These are phyloP conservation scores for Cecropterus lyciades DNA, from an alignment of 1,140 invertebrate species.

Conservation along the genomic window DNA sequence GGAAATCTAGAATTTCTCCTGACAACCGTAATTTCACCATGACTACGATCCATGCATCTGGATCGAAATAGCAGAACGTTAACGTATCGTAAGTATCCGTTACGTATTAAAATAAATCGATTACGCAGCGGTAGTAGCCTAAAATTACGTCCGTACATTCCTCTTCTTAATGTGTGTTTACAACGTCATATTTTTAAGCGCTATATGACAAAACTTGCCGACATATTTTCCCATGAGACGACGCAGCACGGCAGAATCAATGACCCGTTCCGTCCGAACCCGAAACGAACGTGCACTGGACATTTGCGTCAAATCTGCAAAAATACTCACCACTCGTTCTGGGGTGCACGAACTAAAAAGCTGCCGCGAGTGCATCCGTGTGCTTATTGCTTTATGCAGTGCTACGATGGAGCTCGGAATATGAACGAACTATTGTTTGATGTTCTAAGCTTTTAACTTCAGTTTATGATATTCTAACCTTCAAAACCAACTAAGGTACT, in stretches of 20 bases:
- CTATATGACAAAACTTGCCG: neutral
- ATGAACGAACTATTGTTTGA: conserved; percentile 6
- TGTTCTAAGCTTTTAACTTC: neutral
- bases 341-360: conserved; percentile 19
- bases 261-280: conserved; percentile 6
- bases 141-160: neutral
- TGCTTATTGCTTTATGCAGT: conserved; percentile 31
- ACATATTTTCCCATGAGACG: neutral
- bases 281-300: conserved; percentile 16
- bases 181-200: neutral
- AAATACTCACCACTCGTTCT: conserved; percentile 21
- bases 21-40: too few species aligned
- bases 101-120: too few species aligned
- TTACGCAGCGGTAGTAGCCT: too few species aligned
- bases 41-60: too few species aligned
- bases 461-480: neutral
- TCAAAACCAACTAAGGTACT: too few species aligned
- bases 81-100: too few species aligned
- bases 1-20: too few species aligned
- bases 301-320: conserved; percentile 30
- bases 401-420: conserved; percentile 11
- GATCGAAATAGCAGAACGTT: too few species aligned
- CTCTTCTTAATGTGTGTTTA: neutral
- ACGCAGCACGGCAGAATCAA: conserved; percentile 11
- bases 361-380: conserved; percentile 27